A percentile compares a stretch with the other conserved stretches of the same genome.
These are phyloP conservation scores for Maniola hyperantus DNA, from an alignment of 2,888 invertebrate genomes.

Conservation along the genomic window DNA sequence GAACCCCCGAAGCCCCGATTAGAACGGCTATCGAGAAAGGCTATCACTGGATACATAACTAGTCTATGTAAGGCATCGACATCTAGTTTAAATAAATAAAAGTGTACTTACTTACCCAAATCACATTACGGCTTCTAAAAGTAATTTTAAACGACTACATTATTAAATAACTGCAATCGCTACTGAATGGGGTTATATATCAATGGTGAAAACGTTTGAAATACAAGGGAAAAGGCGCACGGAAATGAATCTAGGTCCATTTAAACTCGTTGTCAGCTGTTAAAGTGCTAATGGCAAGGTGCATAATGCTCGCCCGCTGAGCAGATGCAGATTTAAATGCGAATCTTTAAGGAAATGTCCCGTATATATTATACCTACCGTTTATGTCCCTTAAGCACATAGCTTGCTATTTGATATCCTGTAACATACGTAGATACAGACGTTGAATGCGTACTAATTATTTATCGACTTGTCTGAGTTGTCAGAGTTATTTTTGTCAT, in stretches of 20 bases:
- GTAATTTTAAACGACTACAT: neutral
- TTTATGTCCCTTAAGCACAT: constrained; percentile 33
- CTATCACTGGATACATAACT: too few species aligned
- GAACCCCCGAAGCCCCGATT: too few species aligned
- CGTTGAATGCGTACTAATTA: constrained; percentile 28
- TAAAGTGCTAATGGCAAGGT: constrained; percentile 34
- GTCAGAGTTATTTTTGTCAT: neutral
- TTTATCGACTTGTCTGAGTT: neutral
- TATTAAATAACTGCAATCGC: constrained; percentile 15
- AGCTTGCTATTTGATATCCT: constrained; percentile 27
- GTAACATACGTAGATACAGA: constrained; percentile 24
- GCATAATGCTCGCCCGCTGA: constrained; percentile 32
- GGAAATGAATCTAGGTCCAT: constrained; percentile 26
- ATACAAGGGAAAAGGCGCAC: constrained; percentile 19
- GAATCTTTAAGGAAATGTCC: constrained; percentile 36
- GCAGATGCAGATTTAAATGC: constrained; percentile 31
- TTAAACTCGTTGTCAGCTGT: constrained; percentile 37
- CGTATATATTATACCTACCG: constrained; percentile 38
- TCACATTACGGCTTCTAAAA: neutral
- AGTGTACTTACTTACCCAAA: neutral
- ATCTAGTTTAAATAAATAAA: too few species aligned
- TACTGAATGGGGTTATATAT: neutral
- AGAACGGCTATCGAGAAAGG: too few species aligned
- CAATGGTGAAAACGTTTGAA: constrained; percentile 14
- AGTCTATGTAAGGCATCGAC: too few species aligned